phyloP scores from a whole-genome alignment of 53 echinoderm and acorn worm species.

The Temnopleurus reevesii region DNA sequence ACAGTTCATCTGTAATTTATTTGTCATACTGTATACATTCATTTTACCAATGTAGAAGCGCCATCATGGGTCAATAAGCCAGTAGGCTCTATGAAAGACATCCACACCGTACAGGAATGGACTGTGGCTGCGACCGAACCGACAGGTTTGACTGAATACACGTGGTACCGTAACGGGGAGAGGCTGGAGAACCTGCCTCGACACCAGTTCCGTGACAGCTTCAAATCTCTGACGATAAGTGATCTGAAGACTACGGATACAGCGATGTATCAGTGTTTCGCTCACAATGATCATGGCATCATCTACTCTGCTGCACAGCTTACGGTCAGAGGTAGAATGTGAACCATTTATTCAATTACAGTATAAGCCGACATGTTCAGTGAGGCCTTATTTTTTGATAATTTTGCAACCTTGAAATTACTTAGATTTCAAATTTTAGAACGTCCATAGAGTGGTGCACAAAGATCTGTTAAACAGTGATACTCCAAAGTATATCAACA shows the following conservation, averaged over 20 bases:
- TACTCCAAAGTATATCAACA: too few relatives aligned
- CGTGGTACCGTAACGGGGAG: constrained; percentile 44
- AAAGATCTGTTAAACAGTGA: too few relatives aligned
- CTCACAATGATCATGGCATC: constrained; percentile 62
- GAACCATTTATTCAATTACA: background rate
- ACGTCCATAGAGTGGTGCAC: too few relatives aligned
- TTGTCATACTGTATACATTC: too few relatives aligned
- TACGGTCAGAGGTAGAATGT: constrained; percentile 71
- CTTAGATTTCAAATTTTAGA: too few relatives aligned
- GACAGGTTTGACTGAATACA: background rate
- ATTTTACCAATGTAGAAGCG: too few relatives aligned
- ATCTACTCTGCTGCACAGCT: constrained; percentile 83
- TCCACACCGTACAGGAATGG: constrained; percentile 25
- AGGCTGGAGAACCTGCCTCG: background rate
- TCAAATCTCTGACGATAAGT: background rate
- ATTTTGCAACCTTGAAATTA: too few relatives aligned
- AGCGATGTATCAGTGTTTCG: constrained; percentile 94
- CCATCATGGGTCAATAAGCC: constrained; percentile 12
- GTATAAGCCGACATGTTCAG: background rate
- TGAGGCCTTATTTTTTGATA: too few relatives aligned
- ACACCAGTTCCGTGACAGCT: constrained; percentile 16
- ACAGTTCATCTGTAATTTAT: too few relatives aligned
- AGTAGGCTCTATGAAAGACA: constrained; percentile 23
- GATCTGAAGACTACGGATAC: constrained; percentile 61
- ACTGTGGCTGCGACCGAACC: background rate